These are phyloP conservation scores for Amphimallon solstitiale DNA, from an alignment of 2,888 invertebrate genomes.

Conservation along the genomic window DNA sequence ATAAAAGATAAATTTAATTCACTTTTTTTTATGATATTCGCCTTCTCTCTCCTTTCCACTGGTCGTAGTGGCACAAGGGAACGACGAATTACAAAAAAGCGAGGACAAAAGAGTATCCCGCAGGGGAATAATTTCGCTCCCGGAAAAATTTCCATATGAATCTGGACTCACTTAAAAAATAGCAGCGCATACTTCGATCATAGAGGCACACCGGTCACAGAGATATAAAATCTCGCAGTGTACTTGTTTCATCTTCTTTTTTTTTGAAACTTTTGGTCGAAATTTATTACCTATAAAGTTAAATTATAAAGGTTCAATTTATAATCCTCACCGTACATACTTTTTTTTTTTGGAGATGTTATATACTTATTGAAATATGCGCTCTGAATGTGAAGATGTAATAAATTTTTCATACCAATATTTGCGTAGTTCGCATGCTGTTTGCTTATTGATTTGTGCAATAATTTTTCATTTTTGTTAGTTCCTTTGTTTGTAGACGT, in stretches of 20 bases:
- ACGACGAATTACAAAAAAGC: no score
- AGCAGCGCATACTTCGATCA: slow-evolving; percentile 22
- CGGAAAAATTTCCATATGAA: slow-evolving; percentile 31
- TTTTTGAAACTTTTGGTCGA: background rate
- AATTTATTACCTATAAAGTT: slow-evolving; percentile 14
- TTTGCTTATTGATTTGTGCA: background rate
- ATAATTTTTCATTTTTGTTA: background rate
- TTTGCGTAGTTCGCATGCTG: slow-evolving; percentile 9
- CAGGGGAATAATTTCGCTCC: slow-evolving; percentile 12
- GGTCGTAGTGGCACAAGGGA: no score
- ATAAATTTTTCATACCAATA: no score
- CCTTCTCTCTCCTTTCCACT: no score
- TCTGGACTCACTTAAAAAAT: background rate
- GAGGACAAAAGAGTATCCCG: background rate
- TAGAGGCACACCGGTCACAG: background rate
- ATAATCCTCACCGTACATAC: background rate
- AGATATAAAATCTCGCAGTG: no score
- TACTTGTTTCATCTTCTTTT: no score
- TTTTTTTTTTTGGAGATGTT: background rate
- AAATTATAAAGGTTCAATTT: background rate
- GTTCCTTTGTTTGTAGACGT: background rate
- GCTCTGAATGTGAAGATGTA: background rate
- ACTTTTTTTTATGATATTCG: slow-evolving; percentile 7
- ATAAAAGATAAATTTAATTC: slow-evolving; percentile 28
- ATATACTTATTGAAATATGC: slow-evolving; percentile 19